phyloP scores from a whole-genome alignment of 1,140 invertebrate species.

The Teleogryllus occipitalis region DNA sequence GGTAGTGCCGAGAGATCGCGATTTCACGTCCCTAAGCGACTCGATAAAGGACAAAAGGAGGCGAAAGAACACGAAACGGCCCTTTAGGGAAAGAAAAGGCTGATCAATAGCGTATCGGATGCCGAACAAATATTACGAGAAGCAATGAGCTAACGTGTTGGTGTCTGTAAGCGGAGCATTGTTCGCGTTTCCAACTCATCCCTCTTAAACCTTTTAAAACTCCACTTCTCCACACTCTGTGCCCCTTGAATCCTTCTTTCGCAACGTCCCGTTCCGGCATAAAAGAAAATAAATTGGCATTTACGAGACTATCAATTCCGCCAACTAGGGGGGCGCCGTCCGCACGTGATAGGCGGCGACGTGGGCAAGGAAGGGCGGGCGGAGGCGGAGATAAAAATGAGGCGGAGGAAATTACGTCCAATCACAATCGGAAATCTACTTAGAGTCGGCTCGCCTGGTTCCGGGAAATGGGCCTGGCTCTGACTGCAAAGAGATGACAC shows the following conservation, averaged over 20 bases:
- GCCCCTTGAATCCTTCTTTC: too few relatives aligned
- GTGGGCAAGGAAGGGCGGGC: too few relatives aligned
- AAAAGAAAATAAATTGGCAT: constrained; percentile 2
- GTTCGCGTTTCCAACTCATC: neutral
- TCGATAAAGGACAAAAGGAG: neutral
- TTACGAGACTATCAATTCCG: neutral
- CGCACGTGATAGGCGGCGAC: neutral
- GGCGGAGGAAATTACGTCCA: neutral
- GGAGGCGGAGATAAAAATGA: too few relatives aligned
- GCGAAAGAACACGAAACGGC: too few relatives aligned
- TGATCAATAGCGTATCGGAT: neutral
- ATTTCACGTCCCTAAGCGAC: neutral
- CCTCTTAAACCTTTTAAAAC: neutral
- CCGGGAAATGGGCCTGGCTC: too few relatives aligned
- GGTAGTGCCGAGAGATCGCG: neutral
- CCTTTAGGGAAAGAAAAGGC: neutral
- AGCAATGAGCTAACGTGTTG: neutral
- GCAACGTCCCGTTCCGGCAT: neutral
- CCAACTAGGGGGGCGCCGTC: neutral
- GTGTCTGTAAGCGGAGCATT: neutral
- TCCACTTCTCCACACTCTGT: neutral
- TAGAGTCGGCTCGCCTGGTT: neutral
- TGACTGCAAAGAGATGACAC: too few relatives aligned
- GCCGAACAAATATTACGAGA: neutral
- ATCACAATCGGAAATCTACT: neutral